These are phyloP conservation scores for Astatotilapia flaviijosephi DNA, from an alignment of 2,113 vertebrate genomes.

Conservation along the genomic window DNA sequence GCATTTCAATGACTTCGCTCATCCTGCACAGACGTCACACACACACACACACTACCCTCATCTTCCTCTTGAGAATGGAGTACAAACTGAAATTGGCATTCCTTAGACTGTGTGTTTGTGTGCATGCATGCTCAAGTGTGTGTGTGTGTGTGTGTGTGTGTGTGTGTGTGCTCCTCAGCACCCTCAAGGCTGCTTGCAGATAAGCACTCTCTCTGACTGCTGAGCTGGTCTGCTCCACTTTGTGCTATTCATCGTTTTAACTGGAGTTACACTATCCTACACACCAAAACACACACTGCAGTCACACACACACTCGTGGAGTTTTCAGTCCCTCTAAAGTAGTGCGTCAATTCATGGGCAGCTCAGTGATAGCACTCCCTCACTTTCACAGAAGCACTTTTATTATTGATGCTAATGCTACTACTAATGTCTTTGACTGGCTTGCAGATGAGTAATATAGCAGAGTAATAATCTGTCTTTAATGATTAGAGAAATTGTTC, in stretches of 20 bases:
- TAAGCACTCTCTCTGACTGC: background rate
- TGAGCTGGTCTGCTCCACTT: background rate
- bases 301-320: background rate
- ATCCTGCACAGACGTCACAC: background rate
- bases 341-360: background rate
- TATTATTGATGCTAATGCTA: background rate
- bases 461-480: background rate
- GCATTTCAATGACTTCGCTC: slow-evolving; percentile 2
- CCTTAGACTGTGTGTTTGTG: background rate
- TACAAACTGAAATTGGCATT: background rate
- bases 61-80: background rate
- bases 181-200: background rate
- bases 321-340: background rate
- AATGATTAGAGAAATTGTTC: background rate
- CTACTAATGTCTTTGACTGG: background rate
- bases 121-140: background rate
- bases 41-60: background rate
- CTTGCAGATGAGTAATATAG: background rate
- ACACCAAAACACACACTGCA: background rate
- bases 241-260: background rate
- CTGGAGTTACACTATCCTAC: background rate
- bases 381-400: background rate
- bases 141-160: background rate
- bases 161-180: background rate
- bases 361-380: background rate